phyloP scores from a whole-genome alignment of 2,797 vertebrate species.

The Aselliscus stoliczkanus region DNA sequence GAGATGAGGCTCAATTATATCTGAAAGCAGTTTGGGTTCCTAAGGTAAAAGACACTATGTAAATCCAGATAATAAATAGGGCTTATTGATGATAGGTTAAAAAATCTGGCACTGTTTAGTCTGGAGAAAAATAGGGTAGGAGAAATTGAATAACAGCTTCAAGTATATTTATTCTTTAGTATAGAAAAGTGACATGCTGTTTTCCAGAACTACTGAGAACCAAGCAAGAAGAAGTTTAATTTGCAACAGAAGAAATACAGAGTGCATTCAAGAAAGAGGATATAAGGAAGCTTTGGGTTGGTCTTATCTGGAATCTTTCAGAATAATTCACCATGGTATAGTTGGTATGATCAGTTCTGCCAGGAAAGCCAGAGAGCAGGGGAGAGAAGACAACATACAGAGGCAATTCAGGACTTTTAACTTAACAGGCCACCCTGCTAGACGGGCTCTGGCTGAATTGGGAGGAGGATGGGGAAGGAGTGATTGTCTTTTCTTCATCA shows the following conservation, averaged over 20 bases:
- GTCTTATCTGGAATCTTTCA: neutral
- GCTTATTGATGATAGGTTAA: constrained; percentile 69
- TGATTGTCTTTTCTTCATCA: neutral
- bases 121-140: constrained; percentile 44
- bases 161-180: constrained; percentile 36
- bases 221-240: constrained; percentile 44
- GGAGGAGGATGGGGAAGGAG: neutral
- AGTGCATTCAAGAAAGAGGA: neutral
- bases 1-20: constrained; percentile 72
- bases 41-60: constrained; percentile 70
- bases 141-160: constrained; percentile 40
- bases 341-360: neutral
- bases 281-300: neutral
- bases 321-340: neutral
- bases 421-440: neutral
- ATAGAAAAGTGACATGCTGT: constrained; percentile 29
- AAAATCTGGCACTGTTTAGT: constrained; percentile 63
- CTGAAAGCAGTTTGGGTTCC: constrained; percentile 72
- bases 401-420: neutral
- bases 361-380: neutral
- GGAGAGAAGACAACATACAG: neutral
- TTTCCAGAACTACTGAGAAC: constrained; percentile 37
- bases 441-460: neutral
- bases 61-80: constrained; percentile 73
- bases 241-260: constrained; percentile 17